Evolutionary conservation across 2,797 vertebrate species (phyloP).

Genomic region (Rallus crepitans): DNA sequence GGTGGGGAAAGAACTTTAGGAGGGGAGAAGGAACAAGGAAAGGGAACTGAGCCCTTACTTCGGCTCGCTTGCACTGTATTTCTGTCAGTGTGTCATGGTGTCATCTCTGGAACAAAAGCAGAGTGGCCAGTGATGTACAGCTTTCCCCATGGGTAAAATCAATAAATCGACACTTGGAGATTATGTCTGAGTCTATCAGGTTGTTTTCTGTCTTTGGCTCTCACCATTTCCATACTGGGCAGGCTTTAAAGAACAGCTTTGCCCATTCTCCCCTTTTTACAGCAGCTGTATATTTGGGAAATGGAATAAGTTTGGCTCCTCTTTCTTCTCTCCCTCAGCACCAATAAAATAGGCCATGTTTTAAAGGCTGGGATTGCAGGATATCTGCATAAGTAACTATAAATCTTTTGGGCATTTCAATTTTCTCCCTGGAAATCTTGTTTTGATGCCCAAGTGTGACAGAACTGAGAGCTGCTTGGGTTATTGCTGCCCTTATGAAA

Average conservation of each 20-base stretch:
- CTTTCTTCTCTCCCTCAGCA: background rate
- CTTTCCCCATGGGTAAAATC: background rate
- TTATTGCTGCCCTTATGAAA: conserved; percentile 68
- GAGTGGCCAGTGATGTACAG: background rate
- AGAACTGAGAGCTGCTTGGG: conserved; percentile 44
- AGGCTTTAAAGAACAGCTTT: background rate
- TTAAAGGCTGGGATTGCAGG: conserved; percentile 49
- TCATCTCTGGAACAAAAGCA: background rate
- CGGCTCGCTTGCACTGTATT: background rate
- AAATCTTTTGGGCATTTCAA: conserved; percentile 78
- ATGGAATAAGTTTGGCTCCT: background rate
- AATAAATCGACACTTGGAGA: background rate
- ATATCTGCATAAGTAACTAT: conserved; percentile 60
- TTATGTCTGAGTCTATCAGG: background rate
- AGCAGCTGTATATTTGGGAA: conserved; percentile 11
- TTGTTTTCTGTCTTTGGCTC: background rate
- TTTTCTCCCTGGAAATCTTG: conserved; percentile 74
- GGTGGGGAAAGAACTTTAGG: background rate
- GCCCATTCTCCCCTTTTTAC: conserved; percentile 5
- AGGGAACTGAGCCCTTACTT: background rate
- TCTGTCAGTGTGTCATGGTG: rapidly evolving
- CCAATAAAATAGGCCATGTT: conserved; percentile 38
- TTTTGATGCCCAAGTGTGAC: conserved; percentile 56
- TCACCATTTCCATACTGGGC: background rate
- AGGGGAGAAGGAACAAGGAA: background rate